Conservation (phyloP, 2,797 vertebrate genomes). For the Geotrypetes seraphini region DNA sequence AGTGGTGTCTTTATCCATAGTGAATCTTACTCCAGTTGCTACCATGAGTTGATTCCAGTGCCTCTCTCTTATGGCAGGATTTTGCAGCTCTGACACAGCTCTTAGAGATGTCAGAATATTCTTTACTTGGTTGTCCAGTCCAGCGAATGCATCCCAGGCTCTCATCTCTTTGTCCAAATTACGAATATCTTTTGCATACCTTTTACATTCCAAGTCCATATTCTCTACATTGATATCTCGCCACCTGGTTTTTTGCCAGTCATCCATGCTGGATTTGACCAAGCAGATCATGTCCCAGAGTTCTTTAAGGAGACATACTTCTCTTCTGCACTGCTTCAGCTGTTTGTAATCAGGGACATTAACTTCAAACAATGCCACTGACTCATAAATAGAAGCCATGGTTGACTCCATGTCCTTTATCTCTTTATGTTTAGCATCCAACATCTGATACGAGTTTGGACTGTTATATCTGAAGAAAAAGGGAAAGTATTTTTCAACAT, state of each 20-base stretch:
- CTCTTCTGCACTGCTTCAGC: conserved; percentile 79
- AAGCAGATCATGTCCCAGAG: conserved; percentile 81
- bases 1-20: conserved; percentile 69
- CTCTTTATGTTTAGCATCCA: conserved; percentile 66
- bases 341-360: conserved; percentile 76
- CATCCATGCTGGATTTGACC: conserved; percentile 66
- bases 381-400: conserved; percentile 70
- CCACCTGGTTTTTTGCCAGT: conserved; percentile 80
- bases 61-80: conserved; percentile 73
- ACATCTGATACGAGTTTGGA: conserved; percentile 57
- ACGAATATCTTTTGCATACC: conserved; percentile 71
- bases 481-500: too few species aligned
- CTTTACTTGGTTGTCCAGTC: conserved; percentile 73
- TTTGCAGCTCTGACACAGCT: conserved; percentile 83
- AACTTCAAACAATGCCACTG: conserved; percentile 84
- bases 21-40: conserved; percentile 70
- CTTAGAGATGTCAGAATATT: conserved; percentile 75
- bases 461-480: conserved; percentile 69
- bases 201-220: conserved; percentile 83
- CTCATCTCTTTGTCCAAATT: conserved; percentile 79
- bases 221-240: conserved; percentile 75
- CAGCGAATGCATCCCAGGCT: conserved; percentile 75
- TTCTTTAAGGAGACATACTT: conserved; percentile 76
- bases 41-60: conserved; percentile 89
- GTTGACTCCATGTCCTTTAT: conserved; percentile 72